These are phyloP conservation scores for Lucinisca nassula DNA, from an alignment of 2,888 invertebrate species.

Conservation along the genomic window DNA sequence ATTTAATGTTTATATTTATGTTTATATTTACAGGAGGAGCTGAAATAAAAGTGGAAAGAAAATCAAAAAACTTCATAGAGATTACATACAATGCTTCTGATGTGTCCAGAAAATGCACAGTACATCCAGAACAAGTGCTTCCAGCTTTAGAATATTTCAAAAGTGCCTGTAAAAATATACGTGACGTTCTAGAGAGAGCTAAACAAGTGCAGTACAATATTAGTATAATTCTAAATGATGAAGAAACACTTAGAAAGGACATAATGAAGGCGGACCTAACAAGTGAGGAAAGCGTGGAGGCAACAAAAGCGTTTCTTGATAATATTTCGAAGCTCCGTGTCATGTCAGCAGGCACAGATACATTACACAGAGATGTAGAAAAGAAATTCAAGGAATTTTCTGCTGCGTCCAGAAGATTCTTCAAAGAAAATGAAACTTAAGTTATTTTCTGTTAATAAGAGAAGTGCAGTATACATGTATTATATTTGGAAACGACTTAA, in stretches of 20 bases:
- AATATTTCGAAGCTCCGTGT: constrained; percentile 77
- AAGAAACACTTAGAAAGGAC: constrained; percentile 74
- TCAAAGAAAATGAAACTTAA: constrained; percentile 36
- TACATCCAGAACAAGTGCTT: constrained; percentile 73
- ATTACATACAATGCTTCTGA: constrained; percentile 74
- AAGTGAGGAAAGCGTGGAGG: constrained; percentile 70
- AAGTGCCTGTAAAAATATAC: constrained; percentile 74
- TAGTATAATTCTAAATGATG: constrained; percentile 75
- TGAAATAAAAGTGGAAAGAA: constrained; percentile 71
- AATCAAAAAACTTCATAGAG: constrained; percentile 75
- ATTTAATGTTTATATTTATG: no score
- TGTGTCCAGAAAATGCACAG: constrained; percentile 70
- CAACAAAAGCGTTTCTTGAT: constrained; percentile 72
- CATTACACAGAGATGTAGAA: constrained; percentile 75
- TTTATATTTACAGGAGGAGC: no score
- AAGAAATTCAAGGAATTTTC: constrained; percentile 74
- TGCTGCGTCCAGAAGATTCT: constrained; percentile 77
- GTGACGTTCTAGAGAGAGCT: constrained; percentile 73
- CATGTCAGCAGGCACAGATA: constrained; percentile 74
- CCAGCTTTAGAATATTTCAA: constrained; percentile 76
- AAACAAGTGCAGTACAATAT: constrained; percentile 76
- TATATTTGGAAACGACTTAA: no score
- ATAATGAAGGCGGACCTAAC: constrained; percentile 77
- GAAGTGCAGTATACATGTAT: no score
- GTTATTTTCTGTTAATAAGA: no score